Conservation (phyloP, 2,113 vertebrate genomes). For the Balaeniceps rex region DNA sequence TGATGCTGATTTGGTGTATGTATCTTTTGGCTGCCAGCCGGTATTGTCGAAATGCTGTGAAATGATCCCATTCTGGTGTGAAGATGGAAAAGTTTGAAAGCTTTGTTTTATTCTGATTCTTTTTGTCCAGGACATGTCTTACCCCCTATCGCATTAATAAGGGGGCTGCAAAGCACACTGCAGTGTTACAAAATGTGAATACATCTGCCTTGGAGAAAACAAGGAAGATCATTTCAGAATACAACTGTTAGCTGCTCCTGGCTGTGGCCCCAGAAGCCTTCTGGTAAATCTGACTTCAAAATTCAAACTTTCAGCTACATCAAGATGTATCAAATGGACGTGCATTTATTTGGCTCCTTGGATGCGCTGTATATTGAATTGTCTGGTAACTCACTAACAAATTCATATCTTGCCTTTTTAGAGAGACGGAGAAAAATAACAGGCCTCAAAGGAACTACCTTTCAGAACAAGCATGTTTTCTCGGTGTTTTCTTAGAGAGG, state of each 20-base stretch:
- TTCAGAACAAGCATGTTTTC: conserved; percentile 39
- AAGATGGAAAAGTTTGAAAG: not conserved
- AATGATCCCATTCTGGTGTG: not conserved
- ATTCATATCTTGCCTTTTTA: conserved; percentile 12
- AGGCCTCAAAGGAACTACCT: conserved; percentile 1
- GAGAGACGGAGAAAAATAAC: not conserved
- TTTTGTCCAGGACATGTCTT: not conserved
- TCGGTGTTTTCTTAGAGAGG: conserved; percentile 10
- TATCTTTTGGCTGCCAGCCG: not conserved
- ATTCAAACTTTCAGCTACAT: not conserved
- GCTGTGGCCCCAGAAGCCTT: not conserved
- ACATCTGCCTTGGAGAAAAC: not conserved
- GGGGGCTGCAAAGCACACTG: not conserved
- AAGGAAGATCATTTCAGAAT: not conserved
- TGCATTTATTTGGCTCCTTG: not conserved
- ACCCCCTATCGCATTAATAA: not conserved
- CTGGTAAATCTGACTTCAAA: conserved; percentile 19
- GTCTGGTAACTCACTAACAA: conserved; percentile 6
- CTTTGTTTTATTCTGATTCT: not conserved
- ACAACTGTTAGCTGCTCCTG: not conserved
- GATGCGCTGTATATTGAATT: not conserved
- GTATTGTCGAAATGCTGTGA: not conserved
- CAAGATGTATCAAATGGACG: not conserved
- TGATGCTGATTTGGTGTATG: not conserved
- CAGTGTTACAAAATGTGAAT: not conserved